Evolutionary conservation across 2,113 vertebrate genomes (phyloP).

Genomic region (Platichthys flesus): DNA sequence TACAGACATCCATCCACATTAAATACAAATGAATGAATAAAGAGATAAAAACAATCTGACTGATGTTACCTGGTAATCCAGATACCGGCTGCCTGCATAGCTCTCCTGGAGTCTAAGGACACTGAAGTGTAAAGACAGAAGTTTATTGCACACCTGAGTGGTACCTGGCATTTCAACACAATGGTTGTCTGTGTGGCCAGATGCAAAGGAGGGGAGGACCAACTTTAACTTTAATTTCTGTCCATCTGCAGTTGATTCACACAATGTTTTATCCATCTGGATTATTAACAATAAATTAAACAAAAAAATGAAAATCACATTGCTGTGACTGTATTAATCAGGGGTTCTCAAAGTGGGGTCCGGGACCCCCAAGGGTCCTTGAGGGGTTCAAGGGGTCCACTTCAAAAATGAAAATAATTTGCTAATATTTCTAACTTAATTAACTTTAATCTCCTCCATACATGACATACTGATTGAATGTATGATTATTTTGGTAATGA

Average conservation of each 20-base stretch:
- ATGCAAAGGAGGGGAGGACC: background rate
- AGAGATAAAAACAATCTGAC: background rate
- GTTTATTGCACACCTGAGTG: slow-evolving; percentile 14
- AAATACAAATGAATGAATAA: background rate
- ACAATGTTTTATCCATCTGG: background rate
- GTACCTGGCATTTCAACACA: slow-evolving; percentile 22
- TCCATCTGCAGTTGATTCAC: background rate
- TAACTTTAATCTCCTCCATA: too few relatives aligned
- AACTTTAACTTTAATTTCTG: background rate
- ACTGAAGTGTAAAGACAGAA: slow-evolving; percentile 40
- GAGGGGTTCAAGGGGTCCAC: too few relatives aligned
- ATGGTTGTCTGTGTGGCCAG: slow-evolving; percentile 4
- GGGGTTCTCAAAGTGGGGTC: too few relatives aligned
- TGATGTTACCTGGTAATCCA: slow-evolving; percentile 68
- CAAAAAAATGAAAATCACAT: background rate
- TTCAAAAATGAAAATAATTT: too few relatives aligned
- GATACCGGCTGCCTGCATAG: slow-evolving; percentile 60
- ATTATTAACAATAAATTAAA: background rate
- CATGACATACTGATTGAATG: too few relatives aligned
- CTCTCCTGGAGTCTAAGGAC: slow-evolving; percentile 46
- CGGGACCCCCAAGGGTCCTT: too few relatives aligned
- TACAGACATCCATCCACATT: background rate
- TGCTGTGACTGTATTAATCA: too few relatives aligned
- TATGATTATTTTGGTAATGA: too few relatives aligned
- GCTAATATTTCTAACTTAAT: too few relatives aligned